These are phyloP conservation scores for Muricea muricata DNA, from an alignment of 92 coral and sea anemone species.

Conservation along the genomic window DNA sequence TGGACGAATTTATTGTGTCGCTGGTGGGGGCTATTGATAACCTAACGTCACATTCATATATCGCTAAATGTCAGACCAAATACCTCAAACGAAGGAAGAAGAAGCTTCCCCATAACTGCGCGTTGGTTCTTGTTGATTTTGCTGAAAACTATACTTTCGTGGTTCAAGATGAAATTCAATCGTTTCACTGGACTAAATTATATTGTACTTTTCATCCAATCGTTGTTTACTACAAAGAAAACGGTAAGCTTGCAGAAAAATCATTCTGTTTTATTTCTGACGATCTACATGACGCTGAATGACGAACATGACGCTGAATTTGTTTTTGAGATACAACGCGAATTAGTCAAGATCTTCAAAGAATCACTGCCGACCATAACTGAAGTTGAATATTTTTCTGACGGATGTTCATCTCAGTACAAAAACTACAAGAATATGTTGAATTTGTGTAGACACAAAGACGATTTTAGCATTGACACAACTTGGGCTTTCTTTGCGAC, in stretches of 20 bases:
- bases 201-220: background rate
- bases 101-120: too few relatives aligned
- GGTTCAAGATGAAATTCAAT: background rate
- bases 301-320: conserved; percentile 27
- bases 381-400: conserved; percentile 30
- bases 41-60: too few relatives aligned
- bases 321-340: conserved; percentile 11
- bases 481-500: conserved; percentile 30
- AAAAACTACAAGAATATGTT: conserved; percentile 42
- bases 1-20: too few relatives aligned
- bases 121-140: too few relatives aligned
- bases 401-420: conserved; percentile 35
- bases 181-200: background rate
- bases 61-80: too few relatives aligned
- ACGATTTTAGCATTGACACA: conserved; percentile 29
- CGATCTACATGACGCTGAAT: too few relatives aligned
- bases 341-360: conserved; percentile 15
- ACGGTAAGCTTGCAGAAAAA: background rate
- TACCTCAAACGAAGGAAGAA: conserved; percentile 35
- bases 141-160: background rate
- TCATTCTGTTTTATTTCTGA: background rate
- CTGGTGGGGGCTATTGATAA: too few relatives aligned
- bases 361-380: conserved; percentile 26
- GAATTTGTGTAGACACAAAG: conserved; percentile 10
- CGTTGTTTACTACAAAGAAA: background rate